Evolutionary conservation across 2,888 invertebrate species (phyloP), one percentile per base, ranked within the genome.

Genomic region (Lacanobia oleracea): DNA sequence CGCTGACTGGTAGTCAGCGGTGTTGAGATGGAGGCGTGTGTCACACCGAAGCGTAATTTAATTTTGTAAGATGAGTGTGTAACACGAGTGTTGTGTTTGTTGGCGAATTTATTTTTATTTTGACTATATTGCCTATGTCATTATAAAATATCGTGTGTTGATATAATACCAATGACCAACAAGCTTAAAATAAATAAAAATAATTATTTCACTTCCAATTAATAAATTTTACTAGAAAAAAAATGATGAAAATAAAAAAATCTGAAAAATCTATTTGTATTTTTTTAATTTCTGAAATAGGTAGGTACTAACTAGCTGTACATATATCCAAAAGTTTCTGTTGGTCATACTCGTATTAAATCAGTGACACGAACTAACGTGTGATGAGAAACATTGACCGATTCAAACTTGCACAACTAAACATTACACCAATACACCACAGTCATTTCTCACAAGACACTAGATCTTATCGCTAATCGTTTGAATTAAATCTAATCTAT

Each of bases 1-100:
- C 87, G 87, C 83, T 86, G 84, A 81, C 77, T 77, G 83, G 86
- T 88, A 89, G 89, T 89, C 90, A 89, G 67, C 87, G 75, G 85
- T 88, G 86, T 89, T 90, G 87, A 89, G 88, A 89, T 87, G 82
- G 85, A 59, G 74, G 65, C 85, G 79, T 79, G 83, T 86, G 80
- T 90, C 83, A 89, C 88, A 88, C 88, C 82, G 88, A 79, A 79
- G 54, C 74, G 77, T 82, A 78, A 82, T 81, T 79, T 64, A 75
- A 71, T 77, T 67, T 54, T 61, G 68, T 63, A 57, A 71, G 33
- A 53, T 61, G 51, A 72, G 65, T 54, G 60, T 76, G 82, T 83
- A 62, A 71, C 40, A 72, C 53, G 61, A 77, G 16, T 16, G 9
- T 53, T 16, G 33, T 53, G 9, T 69, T 69, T 75, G 56, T 62